These are phyloP conservation scores for Etheostoma cragini DNA, from an alignment of 2,113 vertebrate genomes.

Conservation along the genomic window DNA sequence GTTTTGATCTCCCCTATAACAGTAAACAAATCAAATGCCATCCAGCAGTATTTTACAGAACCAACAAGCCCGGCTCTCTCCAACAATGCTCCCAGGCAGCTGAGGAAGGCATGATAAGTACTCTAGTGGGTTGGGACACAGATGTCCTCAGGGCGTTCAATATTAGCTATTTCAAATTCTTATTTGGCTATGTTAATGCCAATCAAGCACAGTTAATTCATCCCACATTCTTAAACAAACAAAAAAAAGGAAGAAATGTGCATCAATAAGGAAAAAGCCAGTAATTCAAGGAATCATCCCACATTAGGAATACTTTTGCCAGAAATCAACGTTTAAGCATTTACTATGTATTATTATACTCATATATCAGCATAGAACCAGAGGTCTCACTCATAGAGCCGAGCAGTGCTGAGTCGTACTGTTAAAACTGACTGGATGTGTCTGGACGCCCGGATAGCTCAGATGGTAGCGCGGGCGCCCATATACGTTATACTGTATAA, in stretches of 20 bases:
- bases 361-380: conserved; percentile 1
- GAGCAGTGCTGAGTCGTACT: not conserved
- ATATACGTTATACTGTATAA: too few species aligned
- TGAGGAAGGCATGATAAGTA: conserved; percentile 76
- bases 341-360: conserved; percentile 13
- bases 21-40: conserved; percentile 72
- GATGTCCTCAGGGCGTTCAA: conserved; percentile 62
- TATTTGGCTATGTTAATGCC: conserved; percentile 80
- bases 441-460: too few species aligned
- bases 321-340: not conserved
- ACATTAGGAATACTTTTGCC: conserved; percentile 9
- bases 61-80: conserved; percentile 59
- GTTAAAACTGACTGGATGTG: not conserved
- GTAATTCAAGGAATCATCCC: conserved; percentile 19
- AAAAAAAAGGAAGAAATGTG: conserved; percentile 52
- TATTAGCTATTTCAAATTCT: conserved; percentile 78
- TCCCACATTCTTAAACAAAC: conserved; percentile 59
- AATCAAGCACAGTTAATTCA: conserved; percentile 77
- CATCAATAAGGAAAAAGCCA: not conserved
- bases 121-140: conserved; percentile 77
- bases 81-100: conserved; percentile 71
- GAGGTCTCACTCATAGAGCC: not conserved
- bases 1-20: conserved; percentile 50
- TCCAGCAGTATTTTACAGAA: conserved; percentile 65
- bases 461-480: too few species aligned